These are phyloP conservation scores for Clusia tigrina DNA, from an alignment of 2,888 invertebrate species.

Conservation along the genomic window DNA sequence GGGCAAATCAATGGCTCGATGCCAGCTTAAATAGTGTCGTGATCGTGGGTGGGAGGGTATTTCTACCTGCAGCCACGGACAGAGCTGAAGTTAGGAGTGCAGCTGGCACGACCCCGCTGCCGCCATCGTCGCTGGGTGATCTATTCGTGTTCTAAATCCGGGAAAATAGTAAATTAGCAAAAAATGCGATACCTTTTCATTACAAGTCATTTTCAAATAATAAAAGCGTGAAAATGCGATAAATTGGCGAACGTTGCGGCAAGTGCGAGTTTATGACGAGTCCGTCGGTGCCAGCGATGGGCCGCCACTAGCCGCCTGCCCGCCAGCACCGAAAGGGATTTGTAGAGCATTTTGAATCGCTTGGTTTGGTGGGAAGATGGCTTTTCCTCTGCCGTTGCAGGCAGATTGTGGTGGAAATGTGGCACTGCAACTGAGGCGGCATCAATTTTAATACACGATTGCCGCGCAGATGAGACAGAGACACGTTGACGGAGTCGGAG, in stretches of 20 bases:
- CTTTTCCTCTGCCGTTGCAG: neutral
- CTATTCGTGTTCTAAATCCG: conserved; percentile 4
- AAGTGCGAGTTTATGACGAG: neutral
- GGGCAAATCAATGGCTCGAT: too few species aligned
- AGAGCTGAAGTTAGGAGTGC: neutral
- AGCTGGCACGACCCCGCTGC: neutral
- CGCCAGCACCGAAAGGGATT: conserved; percentile 3
- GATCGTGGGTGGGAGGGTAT: conserved; percentile 16
- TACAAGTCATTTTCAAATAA: neutral
- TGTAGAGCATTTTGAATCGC: conserved; percentile 14
- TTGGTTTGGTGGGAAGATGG: neutral
- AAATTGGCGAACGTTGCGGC: neutral
- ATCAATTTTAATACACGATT: too few species aligned
- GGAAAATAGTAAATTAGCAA: neutral
- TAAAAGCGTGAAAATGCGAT: conserved; percentile 16
- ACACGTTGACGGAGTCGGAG: too few species aligned
- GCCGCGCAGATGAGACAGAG: too few species aligned
- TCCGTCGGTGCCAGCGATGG: neutral
- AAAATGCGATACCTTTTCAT: neutral
- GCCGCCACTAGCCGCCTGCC: conserved; percentile 7
- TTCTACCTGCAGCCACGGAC: neutral
- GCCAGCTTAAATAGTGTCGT: conserved; percentile 6
- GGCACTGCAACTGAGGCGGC: too few species aligned
- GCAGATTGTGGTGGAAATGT: too few species aligned
- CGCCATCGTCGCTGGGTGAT: too few species aligned